phyloP scores from a whole-genome alignment of 2,888 invertebrate species.

The Cetonia aurata region DNA sequence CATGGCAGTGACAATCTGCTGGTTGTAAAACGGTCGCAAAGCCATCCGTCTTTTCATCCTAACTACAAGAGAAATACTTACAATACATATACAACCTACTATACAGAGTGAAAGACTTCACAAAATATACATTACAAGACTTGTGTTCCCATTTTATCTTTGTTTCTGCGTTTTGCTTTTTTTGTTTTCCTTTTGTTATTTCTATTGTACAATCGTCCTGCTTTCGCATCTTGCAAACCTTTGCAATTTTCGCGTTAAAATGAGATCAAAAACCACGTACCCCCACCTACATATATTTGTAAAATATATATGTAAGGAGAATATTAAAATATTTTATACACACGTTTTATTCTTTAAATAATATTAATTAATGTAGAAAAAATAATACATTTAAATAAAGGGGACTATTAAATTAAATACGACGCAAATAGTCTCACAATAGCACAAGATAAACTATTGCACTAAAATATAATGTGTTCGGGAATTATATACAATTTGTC shows the following conservation, averaged over 20 bases:
- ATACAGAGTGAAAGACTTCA: constrained; percentile 63
- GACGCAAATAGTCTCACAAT: constrained; percentile 25
- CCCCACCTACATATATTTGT: constrained; percentile 24
- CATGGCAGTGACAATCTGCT: constrained; percentile 54
- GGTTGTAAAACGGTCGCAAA: constrained; percentile 48
- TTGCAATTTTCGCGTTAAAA: constrained; percentile 42
- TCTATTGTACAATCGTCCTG: constrained; percentile 38
- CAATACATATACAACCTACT: constrained; percentile 63
- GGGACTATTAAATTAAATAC: constrained; percentile 20
- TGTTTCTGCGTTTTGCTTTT: too few species aligned
- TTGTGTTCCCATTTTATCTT: constrained; percentile 49
- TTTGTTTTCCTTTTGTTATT: constrained; percentile 3
- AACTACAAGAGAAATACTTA: constrained; percentile 54
- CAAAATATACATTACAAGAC: constrained; percentile 53
- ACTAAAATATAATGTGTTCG: constrained; percentile 22
- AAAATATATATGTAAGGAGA: constrained; percentile 28
- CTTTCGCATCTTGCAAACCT: constrained; percentile 36
- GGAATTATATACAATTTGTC: neutral
- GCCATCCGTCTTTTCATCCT: constrained; percentile 47
- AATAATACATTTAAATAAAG: constrained; percentile 16
- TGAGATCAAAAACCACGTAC: constrained; percentile 43
- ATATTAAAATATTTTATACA: constrained; percentile 21
- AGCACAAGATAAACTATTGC: constrained; percentile 38
- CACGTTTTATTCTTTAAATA: neutral
- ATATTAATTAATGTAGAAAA: neutral